These are phyloP conservation scores for Venusia cambrica DNA, from an alignment of 2,888 invertebrate species.

Conservation along the genomic window DNA sequence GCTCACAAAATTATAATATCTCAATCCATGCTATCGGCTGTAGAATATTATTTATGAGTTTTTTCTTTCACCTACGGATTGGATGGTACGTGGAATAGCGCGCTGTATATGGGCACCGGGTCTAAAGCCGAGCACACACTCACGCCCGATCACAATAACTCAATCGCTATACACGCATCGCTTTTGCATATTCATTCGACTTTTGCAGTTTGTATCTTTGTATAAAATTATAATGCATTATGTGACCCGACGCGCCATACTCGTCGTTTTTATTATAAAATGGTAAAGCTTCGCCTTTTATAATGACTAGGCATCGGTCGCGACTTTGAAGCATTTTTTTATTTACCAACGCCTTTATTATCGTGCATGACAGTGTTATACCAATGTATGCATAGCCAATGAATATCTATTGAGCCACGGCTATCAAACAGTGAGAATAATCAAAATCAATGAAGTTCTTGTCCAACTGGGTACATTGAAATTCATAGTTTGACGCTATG, in stretches of 20 bases:
- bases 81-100: no score
- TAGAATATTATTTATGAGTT: no score
- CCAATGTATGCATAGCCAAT: no score
- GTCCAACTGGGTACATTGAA: no score
- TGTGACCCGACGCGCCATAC: constrained; percentile 49
- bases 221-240: constrained; percentile 81
- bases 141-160: constrained; percentile 65
- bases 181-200: constrained; percentile 78
- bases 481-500: no score
- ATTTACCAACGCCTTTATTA: constrained; percentile 4
- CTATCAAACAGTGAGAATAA: no score
- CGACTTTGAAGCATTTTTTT: constrained; percentile 6
- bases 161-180: constrained; percentile 67
- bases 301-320: constrained; percentile 9
- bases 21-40: no score
- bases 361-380: neutral
- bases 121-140: constrained; percentile 48
- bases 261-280: constrained; percentile 32
- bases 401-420: no score
- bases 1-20: no score
- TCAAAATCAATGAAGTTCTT: no score
- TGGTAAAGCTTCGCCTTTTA: constrained; percentile 14
- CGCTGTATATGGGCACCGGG: constrained; percentile 1
- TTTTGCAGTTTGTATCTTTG: constrained; percentile 75
- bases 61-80: no score